Percentiles rank a stretch among this genome's conserved stretches.
Evolutionary conservation across 2,888 invertebrate species (phyloP).

Genomic region (Portevinia maculata): DNA sequence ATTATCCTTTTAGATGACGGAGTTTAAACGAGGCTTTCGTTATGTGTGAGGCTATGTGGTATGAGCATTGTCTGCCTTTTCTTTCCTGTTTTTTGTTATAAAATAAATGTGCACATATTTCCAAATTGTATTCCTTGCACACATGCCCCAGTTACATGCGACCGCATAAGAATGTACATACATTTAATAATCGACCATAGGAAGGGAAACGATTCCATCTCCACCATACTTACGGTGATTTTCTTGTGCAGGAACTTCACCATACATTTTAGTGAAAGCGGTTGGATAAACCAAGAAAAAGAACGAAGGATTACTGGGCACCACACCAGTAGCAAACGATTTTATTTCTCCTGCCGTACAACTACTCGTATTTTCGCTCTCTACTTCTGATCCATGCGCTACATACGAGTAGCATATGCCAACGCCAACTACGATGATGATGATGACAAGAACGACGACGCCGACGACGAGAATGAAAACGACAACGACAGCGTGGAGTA

Average conservation of each 20-base stretch:
- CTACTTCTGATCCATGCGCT: constrained; percentile 44
- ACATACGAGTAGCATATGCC: constrained; percentile 53
- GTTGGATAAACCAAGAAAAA: constrained; percentile 41
- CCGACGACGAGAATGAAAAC: constrained; percentile 26
- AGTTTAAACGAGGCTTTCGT: constrained; percentile 59
- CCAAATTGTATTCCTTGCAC: constrained; percentile 56
- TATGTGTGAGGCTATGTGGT: constrained; percentile 32
- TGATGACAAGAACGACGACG: constrained; percentile 21
- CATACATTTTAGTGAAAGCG: constrained; percentile 65
- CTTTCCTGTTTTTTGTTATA: constrained; percentile 10
- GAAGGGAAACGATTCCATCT: constrained; percentile 19
- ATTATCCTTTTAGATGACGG: constrained; percentile 65
- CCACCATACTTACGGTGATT: constrained; percentile 38
- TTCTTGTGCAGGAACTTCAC: constrained; percentile 58
- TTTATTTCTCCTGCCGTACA: constrained; percentile 75
- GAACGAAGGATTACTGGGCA: constrained; percentile 6
- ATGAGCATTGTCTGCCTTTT: constrained; percentile 41
- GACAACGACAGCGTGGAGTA: constrained; percentile 40
- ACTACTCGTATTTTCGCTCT: constrained; percentile 48
- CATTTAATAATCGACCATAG: constrained; percentile 61
- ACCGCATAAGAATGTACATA: constrained; percentile 70
- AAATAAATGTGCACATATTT: constrained; percentile 14
- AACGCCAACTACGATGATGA: constrained; percentile 25
- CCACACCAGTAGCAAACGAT: constrained; percentile 29
- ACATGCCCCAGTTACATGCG: constrained; percentile 63